Evolutionary conservation across 2,113 vertebrate genomes (phyloP), one percentile per base, ranked within the genome.

Genomic region (Varanus komodoensis): DNA sequence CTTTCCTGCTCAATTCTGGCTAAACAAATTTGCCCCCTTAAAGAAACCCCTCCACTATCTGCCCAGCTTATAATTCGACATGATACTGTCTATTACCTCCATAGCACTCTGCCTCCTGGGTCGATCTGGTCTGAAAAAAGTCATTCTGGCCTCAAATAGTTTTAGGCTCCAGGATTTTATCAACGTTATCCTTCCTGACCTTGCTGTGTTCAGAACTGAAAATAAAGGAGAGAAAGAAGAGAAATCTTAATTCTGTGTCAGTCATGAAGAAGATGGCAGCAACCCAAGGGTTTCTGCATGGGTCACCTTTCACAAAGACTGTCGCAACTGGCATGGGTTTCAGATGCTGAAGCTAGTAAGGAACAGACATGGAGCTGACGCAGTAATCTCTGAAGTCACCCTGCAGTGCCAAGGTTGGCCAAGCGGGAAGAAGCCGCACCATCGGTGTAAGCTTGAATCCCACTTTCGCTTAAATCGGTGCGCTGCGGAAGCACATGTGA

Each of bases 291-390:
- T 86, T 19, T 6, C 50, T 89, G 85, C 69, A 1, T 3, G 86
- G 69, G 29, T 89, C 0, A 78, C 87, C 90, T 89, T 68, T 73
- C 81, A 90, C 8, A 15, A 90, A 85, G 84, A 6, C 38, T 81
- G 48, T 44, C 74, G 32, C 5, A 6, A 69, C 34, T 68, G 1
- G 50, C 64, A 1, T 87, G 34, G 69, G 73, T 92, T 92, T 68
- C 50, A 89, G 48, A 91, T 68, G 15, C 86, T 14, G 52, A 25
- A 23, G 14, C 1, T 73, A 21, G 2, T 82, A 64, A 77, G 71
- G 91, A 89, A 89, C 7, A 77, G 25, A 89, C 71, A 48, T 50
- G 34, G 1, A 25, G 61, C 64, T 89, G 75, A 82, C 67, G 4
- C 64, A 4, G 29, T 27, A 82, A 9, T 52, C 71, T 32, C 0